These are phyloP conservation scores for Brachymystax lenok DNA, from an alignment of 2,797 vertebrate genomes.

Conservation along the genomic window DNA sequence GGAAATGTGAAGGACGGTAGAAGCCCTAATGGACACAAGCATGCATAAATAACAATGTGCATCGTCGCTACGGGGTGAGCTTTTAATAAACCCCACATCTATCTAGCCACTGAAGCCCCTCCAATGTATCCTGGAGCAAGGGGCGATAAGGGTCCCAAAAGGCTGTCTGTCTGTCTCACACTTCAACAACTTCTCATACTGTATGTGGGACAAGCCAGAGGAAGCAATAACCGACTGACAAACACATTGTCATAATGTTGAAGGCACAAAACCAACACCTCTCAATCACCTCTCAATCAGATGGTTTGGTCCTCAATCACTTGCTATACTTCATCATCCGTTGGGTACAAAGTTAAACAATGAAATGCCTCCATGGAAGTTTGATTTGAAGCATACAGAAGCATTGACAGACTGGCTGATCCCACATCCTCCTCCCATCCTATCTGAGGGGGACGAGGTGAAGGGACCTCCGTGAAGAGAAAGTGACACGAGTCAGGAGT, in stretches of 20 bases:
- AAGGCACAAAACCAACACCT: constrained; percentile 45
- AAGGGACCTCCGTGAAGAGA: constrained; percentile 72
- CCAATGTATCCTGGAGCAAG: constrained; percentile 69
- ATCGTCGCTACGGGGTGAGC: constrained; percentile 67
- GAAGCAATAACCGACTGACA: constrained; percentile 64
- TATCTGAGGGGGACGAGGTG: constrained; percentile 67
- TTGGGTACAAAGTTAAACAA: not conserved
- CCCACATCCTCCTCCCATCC: constrained; percentile 56
- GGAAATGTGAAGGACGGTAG: constrained; percentile 85
- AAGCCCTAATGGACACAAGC: constrained; percentile 95
- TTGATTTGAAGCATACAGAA: constrained; percentile 59
- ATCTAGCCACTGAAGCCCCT: constrained; percentile 62
- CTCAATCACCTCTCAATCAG: not conserved
- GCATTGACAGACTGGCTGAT: constrained; percentile 66
- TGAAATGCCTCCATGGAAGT: constrained; percentile 59
- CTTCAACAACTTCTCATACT: constrained; percentile 59
- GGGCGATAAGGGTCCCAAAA: constrained; percentile 73
- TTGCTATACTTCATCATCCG: not conserved
- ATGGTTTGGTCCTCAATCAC: no score
- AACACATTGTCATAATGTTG: constrained; percentile 64
- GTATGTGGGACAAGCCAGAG: constrained; percentile 52
- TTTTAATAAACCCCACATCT: constrained; percentile 81
- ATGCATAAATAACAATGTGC: constrained; percentile 93
- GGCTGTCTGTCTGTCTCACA: constrained; percentile 67
- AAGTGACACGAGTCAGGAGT: constrained; percentile 78